Evolutionary conservation across 2,113 vertebrate genomes (phyloP).

Genomic region (Coracopsis vasa): DNA sequence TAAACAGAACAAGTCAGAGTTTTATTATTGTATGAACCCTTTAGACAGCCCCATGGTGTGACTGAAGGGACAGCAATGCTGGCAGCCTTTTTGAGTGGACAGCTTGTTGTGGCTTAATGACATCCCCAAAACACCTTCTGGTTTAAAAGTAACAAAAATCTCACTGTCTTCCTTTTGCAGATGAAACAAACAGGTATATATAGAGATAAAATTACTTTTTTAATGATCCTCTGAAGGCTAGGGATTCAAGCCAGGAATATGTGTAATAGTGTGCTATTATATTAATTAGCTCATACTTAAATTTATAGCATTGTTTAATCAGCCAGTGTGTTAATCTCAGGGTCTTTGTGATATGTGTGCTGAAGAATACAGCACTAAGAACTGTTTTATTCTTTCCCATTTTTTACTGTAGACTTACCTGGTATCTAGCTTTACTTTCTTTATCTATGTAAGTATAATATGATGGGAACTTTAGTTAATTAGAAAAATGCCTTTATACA

Average conservation of each 20-base stretch:
- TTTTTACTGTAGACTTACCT: neutral
- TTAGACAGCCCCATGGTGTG: accelerated
- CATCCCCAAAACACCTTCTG: neutral
- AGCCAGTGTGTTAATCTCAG: neutral
- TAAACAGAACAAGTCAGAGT: neutral
- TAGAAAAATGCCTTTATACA: neutral
- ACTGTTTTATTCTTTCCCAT: neutral
- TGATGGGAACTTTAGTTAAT: neutral
- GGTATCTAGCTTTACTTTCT: neutral
- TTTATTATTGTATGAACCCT: neutral
- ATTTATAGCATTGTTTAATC: neutral
- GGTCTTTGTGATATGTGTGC: neutral
- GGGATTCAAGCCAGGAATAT: neutral
- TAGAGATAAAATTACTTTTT: neutral
- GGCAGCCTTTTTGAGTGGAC: neutral
- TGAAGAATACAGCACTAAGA: neutral
- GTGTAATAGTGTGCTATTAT: neutral
- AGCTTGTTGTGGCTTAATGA: neutral
- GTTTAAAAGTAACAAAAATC: neutral
- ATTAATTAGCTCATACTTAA: neutral
- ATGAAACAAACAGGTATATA: neutral
- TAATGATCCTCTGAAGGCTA: neutral
- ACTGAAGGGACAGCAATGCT: neutral
- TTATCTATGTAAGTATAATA: neutral
- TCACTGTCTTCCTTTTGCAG: neutral